phyloP scores from a whole-genome alignment of 2,888 invertebrate species.

The Hirtodrosophila confusa region DNA sequence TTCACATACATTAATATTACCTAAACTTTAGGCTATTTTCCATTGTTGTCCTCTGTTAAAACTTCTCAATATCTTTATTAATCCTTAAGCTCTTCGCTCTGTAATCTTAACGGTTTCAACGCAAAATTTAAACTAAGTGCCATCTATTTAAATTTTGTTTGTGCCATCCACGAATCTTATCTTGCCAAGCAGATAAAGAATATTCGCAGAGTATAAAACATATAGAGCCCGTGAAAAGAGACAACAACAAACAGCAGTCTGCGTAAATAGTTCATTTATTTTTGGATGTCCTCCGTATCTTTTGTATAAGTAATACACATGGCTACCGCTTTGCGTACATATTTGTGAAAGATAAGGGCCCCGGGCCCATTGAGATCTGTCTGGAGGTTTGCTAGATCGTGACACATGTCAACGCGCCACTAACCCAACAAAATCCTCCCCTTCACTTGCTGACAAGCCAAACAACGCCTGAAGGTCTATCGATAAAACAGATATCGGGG shows the following conservation, averaged over 20 bases:
- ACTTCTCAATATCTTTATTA: too few species aligned
- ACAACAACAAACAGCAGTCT: constrained; percentile 39
- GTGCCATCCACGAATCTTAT: constrained; percentile 42
- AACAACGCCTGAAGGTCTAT: constrained; percentile 29
- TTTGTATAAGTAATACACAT: constrained; percentile 34
- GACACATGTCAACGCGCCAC: constrained; percentile 32
- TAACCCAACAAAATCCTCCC: constrained; percentile 14
- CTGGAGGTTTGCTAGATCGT: constrained; percentile 5
- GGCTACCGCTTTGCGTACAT: constrained; percentile 26
- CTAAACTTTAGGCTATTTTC: constrained; percentile 13
- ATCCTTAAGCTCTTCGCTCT: neutral
- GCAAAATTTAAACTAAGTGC: constrained; percentile 39
- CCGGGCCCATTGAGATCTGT: constrained; percentile 20
- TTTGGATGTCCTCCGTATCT: constrained; percentile 44
- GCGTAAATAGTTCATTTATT: constrained; percentile 72
- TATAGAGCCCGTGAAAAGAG: constrained; percentile 5
- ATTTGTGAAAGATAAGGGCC: constrained; percentile 39
- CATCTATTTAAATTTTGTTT: constrained; percentile 23
- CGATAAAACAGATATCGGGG: constrained; percentile 3
- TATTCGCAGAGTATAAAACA: constrained; percentile 26
- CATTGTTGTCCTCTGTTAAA: constrained; percentile 6
- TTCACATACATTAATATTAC: constrained; percentile 26
- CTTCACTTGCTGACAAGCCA: constrained; percentile 32
- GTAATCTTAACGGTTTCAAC: constrained; percentile 21
- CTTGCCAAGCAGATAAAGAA: constrained; percentile 34